Evolutionary conservation across 1,140 invertebrate genomes (phyloP).

Genomic region (Sitophilus oryzae): DNA sequence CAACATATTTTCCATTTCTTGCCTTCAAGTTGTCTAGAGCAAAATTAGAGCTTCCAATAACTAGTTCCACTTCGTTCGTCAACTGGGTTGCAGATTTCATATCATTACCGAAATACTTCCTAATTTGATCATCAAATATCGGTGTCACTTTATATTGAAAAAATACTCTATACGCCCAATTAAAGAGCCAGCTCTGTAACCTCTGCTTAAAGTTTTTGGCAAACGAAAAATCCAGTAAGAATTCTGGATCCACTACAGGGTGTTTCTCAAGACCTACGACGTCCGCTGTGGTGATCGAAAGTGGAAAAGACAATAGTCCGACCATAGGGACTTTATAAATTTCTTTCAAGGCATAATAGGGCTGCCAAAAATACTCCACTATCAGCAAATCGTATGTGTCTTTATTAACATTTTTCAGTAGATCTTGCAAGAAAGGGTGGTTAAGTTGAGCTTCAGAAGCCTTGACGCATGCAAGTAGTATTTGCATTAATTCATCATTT

Average conservation of each 20-base stretch:
- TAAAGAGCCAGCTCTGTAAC: conserved; percentile 10
- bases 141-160: neutral
- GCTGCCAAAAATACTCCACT: conserved; percentile 20
- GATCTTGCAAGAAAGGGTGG: conserved; percentile 15
- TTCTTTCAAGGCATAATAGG: conserved; percentile 24
- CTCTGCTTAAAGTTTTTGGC: conserved; percentile 17
- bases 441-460: conserved; percentile 8
- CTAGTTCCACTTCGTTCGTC: conserved; percentile 45
- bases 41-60: conserved; percentile 49
- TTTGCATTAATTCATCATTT: conserved; percentile 3
- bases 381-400: conserved; percentile 22
- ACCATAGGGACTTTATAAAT: conserved; percentile 29
- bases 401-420: conserved; percentile 21
- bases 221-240: conserved; percentile 9
- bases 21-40: conserved; percentile 44
- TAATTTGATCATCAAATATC: conserved; percentile 1
- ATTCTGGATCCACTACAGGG: conserved; percentile 23
- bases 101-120: conserved; percentile 17
- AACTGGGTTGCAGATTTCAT: conserved; percentile 15
- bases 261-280: conserved; percentile 23
- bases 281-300: neutral
- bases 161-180: neutral
- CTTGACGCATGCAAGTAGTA: neutral
- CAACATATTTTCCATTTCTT: conserved; percentile 45
- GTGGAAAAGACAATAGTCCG: conserved; percentile 21